Evolutionary conservation across 2,888 invertebrate genomes (phyloP), one percentile per base, ranked within the genome.

Genomic region (Acronicta alni): DNA sequence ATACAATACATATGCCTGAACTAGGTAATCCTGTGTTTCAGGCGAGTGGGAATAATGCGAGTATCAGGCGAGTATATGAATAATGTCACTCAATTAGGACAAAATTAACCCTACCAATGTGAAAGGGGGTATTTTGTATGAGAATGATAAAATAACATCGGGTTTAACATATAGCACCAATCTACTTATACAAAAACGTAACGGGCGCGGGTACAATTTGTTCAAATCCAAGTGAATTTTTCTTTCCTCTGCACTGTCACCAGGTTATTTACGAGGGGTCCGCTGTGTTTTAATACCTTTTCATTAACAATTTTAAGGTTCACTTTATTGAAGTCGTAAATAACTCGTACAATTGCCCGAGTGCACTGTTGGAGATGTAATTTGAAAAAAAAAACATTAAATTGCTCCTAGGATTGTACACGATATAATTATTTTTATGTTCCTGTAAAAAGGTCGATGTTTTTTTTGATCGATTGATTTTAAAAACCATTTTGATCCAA

Each of bases 301-400:
- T 93, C 93, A 94, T 94, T 94, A 93, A 93, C 93, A 93, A 94
- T 94, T 93, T 94, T 93, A 94, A 94, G 93, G 93, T 92, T 86
- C 91, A 90, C 85, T 94, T 94, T 94, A 94, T 94, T 93, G 93
- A 87, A 87, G 89, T 88, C 92, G 91, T 94, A 94, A 94, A 94
- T 94, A 90, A 93, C 91, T 88, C 85, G 82, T 76, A 81, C 88
- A 88, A 86, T 88, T 85, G 85, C 82, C 83, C 81, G 79, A 84
- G 79, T 83, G 85, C 78, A 84, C 85, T 89, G 88, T 87, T 86
- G 84, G 76, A 77, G 84, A 77, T 57, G 86, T 84, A 85, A 89
- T 89, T 89, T 83, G 81, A 72, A 83, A 88, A 88, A 77, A 86
- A 77, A 86, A 85, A 77, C 74, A 77, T 77, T 79, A 77, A 81